These are phyloP conservation scores for Hipparchia semele DNA, from an alignment of 2,888 invertebrate species.

Conservation along the genomic window DNA sequence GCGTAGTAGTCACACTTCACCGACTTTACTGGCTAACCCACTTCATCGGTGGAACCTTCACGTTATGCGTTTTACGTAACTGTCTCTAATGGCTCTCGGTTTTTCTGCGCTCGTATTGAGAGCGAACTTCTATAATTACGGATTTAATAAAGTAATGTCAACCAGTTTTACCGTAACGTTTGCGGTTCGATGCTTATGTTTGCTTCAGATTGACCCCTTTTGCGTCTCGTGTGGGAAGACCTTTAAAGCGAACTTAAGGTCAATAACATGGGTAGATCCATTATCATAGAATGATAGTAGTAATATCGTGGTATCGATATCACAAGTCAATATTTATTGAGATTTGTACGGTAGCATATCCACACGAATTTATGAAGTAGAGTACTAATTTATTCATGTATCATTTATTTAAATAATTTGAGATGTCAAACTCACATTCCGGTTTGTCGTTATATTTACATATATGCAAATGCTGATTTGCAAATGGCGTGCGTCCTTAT, in stretches of 20 bases:
- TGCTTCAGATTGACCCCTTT: constrained; percentile 40
- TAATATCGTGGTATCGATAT: neutral
- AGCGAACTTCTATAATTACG: constrained; percentile 67
- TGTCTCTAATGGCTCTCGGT: constrained; percentile 73
- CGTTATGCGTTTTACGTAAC: constrained; percentile 76
- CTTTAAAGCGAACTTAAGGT: constrained; percentile 26
- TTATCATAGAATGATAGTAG: constrained; percentile 14
- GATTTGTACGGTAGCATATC: neutral
- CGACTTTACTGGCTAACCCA: constrained; percentile 1
- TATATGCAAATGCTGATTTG: too few species aligned
- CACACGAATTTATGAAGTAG: neutral
- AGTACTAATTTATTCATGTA: neutral
- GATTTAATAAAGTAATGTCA: constrained; percentile 46
- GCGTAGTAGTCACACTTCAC: constrained; percentile 7
- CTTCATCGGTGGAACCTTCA: constrained; percentile 43
- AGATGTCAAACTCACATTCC: too few species aligned
- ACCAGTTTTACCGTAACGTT: constrained; percentile 44
- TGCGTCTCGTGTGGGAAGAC: constrained; percentile 35
- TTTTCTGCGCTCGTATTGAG: constrained; percentile 63
- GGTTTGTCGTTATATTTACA: too few species aligned
- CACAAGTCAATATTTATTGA: neutral
- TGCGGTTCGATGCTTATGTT: constrained; percentile 39
- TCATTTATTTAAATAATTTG: too few species aligned
- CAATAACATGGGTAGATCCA: constrained; percentile 20
- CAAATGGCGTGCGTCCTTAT: too few species aligned